phyloP scores from a whole-genome alignment of 2,888 invertebrate species.

The Clunio marinus region DNA sequence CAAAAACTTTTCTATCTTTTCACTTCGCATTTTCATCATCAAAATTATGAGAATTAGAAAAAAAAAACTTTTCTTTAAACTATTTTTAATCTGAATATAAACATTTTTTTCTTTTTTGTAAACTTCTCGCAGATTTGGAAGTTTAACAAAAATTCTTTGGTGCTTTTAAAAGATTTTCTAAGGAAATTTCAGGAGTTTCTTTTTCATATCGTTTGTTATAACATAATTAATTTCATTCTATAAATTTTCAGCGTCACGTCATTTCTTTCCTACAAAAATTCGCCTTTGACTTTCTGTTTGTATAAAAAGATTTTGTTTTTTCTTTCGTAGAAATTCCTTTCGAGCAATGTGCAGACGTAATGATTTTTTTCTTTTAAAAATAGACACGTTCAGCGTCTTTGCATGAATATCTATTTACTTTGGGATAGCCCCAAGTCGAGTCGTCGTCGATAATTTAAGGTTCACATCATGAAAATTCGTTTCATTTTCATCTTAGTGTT shows the following conservation, averaged over 20 bases:
- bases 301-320: neutral
- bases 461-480: too few relatives aligned
- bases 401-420: slow-evolving; percentile 29
- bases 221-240: too few relatives aligned
- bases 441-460: neutral
- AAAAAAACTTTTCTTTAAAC: slow-evolving; percentile 8
- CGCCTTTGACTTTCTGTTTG: too few relatives aligned
- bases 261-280: too few relatives aligned
- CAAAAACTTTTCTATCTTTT: neutral
- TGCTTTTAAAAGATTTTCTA: too few relatives aligned
- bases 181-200: too few relatives aligned
- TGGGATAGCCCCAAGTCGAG: slow-evolving; percentile 34
- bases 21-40: slow-evolving; percentile 10
- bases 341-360: slow-evolving; percentile 38
- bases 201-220: too few relatives aligned
- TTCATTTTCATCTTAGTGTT: too few relatives aligned
- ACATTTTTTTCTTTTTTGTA: neutral
- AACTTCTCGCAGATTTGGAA: too few relatives aligned
- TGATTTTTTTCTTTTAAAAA: slow-evolving; percentile 23
- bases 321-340: slow-evolving; percentile 29
- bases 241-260: too few relatives aligned
- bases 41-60: slow-evolving; percentile 12
- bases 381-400: slow-evolving; percentile 33
- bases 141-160: too few relatives aligned
- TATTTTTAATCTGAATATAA: slow-evolving; percentile 29